Conservation (phyloP, 2,797 vertebrate genomes). For the Corythornis leucogaster region DNA sequence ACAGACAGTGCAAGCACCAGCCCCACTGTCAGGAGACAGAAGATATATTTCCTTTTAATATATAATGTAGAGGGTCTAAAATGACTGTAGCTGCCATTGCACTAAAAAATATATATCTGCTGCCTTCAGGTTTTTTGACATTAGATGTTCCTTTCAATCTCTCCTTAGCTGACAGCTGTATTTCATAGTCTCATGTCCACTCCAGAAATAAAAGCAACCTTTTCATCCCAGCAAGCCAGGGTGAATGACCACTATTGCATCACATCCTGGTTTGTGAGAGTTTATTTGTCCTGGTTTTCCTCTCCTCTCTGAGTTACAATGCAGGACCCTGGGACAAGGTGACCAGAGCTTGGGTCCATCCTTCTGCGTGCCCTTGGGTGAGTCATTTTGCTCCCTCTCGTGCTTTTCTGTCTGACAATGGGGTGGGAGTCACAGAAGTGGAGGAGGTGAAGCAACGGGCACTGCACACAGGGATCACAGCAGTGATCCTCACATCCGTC, state of each 20-base stretch:
- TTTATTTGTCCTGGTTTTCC: background rate
- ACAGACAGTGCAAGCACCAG: background rate
- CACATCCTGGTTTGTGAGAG: background rate
- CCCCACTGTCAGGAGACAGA: background rate
- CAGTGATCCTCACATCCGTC: fast-evolving
- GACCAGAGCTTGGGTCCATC: background rate
- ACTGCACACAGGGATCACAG: fast-evolving
- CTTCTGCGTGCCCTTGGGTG: background rate
- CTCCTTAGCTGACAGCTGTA: slow-evolving; percentile 16
- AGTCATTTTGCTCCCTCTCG: background rate
- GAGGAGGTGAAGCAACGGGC: background rate
- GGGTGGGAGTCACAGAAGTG: background rate
- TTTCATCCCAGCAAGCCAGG: background rate
- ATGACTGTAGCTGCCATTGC: background rate
- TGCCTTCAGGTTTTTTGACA: background rate
- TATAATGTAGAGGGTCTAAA: background rate
- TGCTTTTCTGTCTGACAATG: background rate
- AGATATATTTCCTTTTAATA: background rate
- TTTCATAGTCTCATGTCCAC: background rate
- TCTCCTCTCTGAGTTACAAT: background rate
- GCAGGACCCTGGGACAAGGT: background rate
- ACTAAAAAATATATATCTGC: background rate
- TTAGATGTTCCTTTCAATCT: background rate
- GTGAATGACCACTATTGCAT: background rate
- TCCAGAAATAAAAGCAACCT: slow-evolving; percentile 20